Evolutionary conservation across 2,113 vertebrate species (phyloP).

Genomic region (Puffinus mauretanicus): DNA sequence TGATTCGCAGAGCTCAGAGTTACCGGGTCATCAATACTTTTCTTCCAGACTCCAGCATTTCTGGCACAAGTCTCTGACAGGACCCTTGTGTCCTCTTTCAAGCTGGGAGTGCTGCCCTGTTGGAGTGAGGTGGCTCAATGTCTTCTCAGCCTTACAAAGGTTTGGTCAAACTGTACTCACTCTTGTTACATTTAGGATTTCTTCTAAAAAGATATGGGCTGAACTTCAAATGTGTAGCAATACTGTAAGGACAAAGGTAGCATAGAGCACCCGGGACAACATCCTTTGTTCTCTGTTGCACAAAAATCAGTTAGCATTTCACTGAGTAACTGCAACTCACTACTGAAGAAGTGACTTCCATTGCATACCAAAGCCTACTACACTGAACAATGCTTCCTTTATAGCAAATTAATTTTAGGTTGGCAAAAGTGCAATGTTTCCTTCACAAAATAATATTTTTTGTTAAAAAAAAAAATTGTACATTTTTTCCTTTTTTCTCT

Average conservation of each 20-base stretch:
- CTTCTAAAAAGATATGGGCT: slow-evolving; percentile 77
- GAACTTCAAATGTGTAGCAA: slow-evolving; percentile 83
- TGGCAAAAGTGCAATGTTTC: slow-evolving; percentile 94
- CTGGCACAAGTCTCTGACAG: slow-evolving; percentile 93
- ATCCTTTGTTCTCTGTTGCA: slow-evolving; percentile 77
- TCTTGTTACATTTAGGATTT: slow-evolving; percentile 80
- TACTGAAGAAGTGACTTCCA: slow-evolving; percentile 82
- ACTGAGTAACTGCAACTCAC: slow-evolving; percentile 75
- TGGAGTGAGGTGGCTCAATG: slow-evolving; percentile 69
- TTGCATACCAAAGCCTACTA: slow-evolving; percentile 87
- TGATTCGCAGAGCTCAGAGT: slow-evolving; percentile 88
- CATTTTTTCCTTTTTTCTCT: slow-evolving; percentile 69
- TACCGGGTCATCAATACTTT: slow-evolving; percentile 87
- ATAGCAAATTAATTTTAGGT: slow-evolving; percentile 77
- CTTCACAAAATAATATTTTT: slow-evolving; percentile 77
- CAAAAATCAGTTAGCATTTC: slow-evolving; percentile 69
- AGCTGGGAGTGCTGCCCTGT: slow-evolving; percentile 84
- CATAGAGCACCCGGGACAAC: slow-evolving; percentile 57
- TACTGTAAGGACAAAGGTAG: slow-evolving; percentile 75
- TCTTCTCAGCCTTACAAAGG: slow-evolving; percentile 85
- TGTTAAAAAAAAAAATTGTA: slow-evolving; percentile 69
- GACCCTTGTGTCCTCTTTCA: slow-evolving; percentile 71
- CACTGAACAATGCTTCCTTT: slow-evolving; percentile 76
- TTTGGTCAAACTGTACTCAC: slow-evolving; percentile 83
- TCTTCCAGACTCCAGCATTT: slow-evolving; percentile 89